Evolutionary conservation across 2,888 invertebrate genomes (phyloP), one percentile per base, ranked within the genome.

Genomic region (Fissipunctia ypsillon): DNA sequence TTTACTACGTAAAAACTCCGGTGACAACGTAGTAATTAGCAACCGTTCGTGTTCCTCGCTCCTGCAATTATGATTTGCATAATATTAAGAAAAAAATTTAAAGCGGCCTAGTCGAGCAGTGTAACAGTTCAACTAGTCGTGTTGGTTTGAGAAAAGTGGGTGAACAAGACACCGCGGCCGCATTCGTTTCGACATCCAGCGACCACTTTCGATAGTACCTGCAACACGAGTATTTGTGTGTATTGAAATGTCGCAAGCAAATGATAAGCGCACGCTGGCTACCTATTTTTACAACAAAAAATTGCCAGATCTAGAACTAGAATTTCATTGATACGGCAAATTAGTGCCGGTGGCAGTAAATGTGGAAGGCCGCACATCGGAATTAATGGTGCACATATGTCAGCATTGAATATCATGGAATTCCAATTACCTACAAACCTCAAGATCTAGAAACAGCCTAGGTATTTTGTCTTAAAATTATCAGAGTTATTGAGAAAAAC

Each of bases 111-210:
- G 64, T 86, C 66, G 78, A 81, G 76, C 80, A 90, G 85, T 91
- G 88, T 90, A 90, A 90, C 87, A 83, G 84, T 86, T 85, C 80
- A 92, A 91, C 91, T 82, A 90, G 91, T 91, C 87, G 86, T 79
- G 84, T 88, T 89, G 85, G 87, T 86, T 83, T 88, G 90, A 92
- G 93, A 93, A 91, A 95, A 94, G 92, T 95, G 93, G 95, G 94
- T 95, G 94, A 95, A 89, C 94, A 25, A 88, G 89, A 90, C 87
- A 85, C 81, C 31, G 78, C 74, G 80, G 76, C 76, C 81, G 83
- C 86, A 83, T 84, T 85, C 82, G 87, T 94, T 93, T 91, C 94
- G 84, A 92, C 92, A 95, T 87, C 84, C 80, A 83, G 76, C 85
- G 87, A 89, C 90, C 89, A 93, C 93, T 94, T 92, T 94, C 84